Conservation (phyloP, 1,140 invertebrate genomes). For the Drosophila ficusphila region DNA sequence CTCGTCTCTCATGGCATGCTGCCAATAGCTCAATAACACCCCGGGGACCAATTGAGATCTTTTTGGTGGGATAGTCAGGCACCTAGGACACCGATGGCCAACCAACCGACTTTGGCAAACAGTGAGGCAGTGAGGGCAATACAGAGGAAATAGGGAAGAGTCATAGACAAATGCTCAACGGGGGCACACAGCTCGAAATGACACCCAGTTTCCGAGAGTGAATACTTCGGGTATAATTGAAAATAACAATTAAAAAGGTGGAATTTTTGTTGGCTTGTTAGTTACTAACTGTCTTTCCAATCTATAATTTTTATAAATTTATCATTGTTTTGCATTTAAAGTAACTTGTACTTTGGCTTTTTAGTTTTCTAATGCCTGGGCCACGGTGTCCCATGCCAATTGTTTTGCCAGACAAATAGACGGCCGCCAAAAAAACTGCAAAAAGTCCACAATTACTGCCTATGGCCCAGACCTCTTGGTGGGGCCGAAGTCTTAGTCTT, state of each 20-base stretch:
- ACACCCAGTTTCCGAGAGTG: conserved; percentile 1
- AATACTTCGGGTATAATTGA: background rate
- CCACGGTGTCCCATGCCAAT: conserved; percentile 43
- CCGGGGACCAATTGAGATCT: conserved; percentile 78
- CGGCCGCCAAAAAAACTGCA: conserved; percentile 25
- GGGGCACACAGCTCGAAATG: conserved; percentile 9
- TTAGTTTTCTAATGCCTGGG: conserved; percentile 31
- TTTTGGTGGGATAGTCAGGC: conserved; percentile 66
- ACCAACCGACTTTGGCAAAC: conserved; percentile 15
- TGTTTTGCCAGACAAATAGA: conserved; percentile 61
- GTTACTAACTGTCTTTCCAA: too few species aligned
- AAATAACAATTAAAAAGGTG: too few species aligned
- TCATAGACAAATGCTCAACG: background rate
- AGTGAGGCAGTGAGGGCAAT: conserved; percentile 6
- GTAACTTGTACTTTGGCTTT: background rate
- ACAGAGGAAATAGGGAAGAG: background rate
- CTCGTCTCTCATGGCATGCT: conserved; percentile 59
- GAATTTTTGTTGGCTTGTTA: too few species aligned
- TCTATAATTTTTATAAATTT: too few species aligned
- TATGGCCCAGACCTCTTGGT: conserved; percentile 32
- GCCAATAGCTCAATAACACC: conserved; percentile 80
- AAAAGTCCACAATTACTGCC: conserved; percentile 45
- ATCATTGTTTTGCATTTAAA: background rate
- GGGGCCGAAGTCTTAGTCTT: conserved; percentile 10
- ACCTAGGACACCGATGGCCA: conserved; percentile 24